These are phyloP conservation scores for Rhinoderma darwinii DNA, from an alignment of 2,113 vertebrate genomes.

Conservation along the genomic window DNA sequence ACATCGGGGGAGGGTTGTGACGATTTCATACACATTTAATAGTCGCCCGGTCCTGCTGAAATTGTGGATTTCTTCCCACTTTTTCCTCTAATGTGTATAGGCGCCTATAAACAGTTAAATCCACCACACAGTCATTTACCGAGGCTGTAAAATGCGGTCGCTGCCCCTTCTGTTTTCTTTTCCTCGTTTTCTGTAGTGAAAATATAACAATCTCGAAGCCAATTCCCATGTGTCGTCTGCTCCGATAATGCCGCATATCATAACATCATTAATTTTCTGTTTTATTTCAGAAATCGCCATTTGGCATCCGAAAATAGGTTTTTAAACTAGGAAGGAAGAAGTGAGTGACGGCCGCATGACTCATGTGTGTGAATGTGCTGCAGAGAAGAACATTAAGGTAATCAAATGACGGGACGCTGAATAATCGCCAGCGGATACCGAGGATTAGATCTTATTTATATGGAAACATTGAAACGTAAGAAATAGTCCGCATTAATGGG, in stretches of 20 bases:
- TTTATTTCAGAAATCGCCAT: slow-evolving; percentile 10
- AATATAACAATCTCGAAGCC: neutral
- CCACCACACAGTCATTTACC: no score
- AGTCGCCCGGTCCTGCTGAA: no score
- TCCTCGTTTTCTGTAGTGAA: neutral
- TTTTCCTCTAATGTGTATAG: no score
- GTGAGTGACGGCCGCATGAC: neutral
- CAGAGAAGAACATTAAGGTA: slow-evolving; percentile 26
- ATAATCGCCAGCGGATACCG: neutral
- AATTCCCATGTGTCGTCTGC: neutral
- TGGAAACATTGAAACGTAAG: neutral
- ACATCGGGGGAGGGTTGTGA: no score
- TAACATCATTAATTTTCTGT: slow-evolving; percentile 6
- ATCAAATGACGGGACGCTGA: neutral
- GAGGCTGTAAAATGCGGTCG: neutral
- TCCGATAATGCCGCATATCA: slow-evolving; percentile 20
- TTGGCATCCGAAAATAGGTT: slow-evolving; percentile 15
- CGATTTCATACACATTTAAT: no score
- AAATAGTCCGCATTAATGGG: neutral
- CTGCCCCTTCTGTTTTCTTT: neutral
- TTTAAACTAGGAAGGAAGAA: neutral
- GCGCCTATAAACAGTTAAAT: neutral
- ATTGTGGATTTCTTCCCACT: no score
- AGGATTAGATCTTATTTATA: slow-evolving; percentile 25
- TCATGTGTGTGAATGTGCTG: neutral